Base-by-base conservation (phyloP, 2,888 invertebrate species). In the Sminthurides aquaticus region DNA sequence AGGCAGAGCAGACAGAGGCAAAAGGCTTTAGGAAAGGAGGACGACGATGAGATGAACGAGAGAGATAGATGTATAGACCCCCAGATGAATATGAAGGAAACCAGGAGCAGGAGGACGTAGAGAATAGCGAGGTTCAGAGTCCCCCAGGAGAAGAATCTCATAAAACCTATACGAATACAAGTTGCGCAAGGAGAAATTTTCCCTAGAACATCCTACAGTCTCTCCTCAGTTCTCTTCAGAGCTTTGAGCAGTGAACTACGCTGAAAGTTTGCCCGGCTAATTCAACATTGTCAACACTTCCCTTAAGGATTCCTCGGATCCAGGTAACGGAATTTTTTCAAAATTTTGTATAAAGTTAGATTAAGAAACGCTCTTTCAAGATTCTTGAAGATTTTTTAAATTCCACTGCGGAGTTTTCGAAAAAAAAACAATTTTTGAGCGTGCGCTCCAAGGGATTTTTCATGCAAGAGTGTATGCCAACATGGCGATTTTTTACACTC, bases 141-240 rank as follows among this genome's bases (percentile, higher is more conserved):
- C 43, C 43, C 43, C n/a, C n/a, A n/a, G n/a, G 43, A 34, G 43
- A 34, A 34, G 8, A 15, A 5, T 34, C 43, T 34, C n/a, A n/a
- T n/a, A n/a, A n/a, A n/a, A n/a, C n/a, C n/a, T n/a, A n/a, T n/a
- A n/a, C n/a, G n/a, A n/a, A n/a, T n/a, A n/a, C n/a, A n/a, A n/a
- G n/a, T n/a, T n/a, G n/a, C n/a, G n/a, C 62, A 62, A 55, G 55
- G 62, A 62, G 62, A 55, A 55, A 60, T 57, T 29, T 29, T 34
- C 57, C 57, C 57, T 56, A 29, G 20, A 11, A 25, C 59, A 22
- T 20, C 25, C 26, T 26, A 3, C 57, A 28, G 3, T 5, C 11
- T 5, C 57, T 57, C 57, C 57, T 26, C 57, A 57, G 57, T 57
- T 26, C 3, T 28, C 28, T 29, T 57, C 57, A 57, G 57, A 57